Evolutionary conservation across 2,113 vertebrate species (phyloP), one percentile per base, ranked within the genome.

Genomic region (Panthera leo): DNA sequence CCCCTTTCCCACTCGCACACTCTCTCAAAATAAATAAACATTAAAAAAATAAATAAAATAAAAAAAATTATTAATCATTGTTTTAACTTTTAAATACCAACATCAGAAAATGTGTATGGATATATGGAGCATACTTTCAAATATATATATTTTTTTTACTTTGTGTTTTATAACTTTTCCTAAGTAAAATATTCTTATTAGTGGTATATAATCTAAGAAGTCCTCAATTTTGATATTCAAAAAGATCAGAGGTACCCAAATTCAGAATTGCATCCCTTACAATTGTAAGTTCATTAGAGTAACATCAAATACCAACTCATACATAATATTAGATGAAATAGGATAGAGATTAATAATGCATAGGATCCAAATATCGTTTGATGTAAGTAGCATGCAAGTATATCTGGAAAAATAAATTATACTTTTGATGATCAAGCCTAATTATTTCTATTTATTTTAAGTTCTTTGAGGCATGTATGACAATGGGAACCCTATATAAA

Each of bases 401-500:
- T 70, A 31, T 82, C 5, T 53, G 16, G 36, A 92, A 91, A 70
- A 73, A 42, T 9, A 91, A 96, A 65, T 95, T 51, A 85, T 31
- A 51, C 11, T 86, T 92, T 76, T 87, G n/a, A 88, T 68, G 48
- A 94, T 29, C 18, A 58, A 91, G 27, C 71, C 9, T 88, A 75
- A n/a, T 31, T 84, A 85, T 34, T 85, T 88, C 13, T 67, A 93
- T 71, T 19, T 91, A 75, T 91, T 71, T 85, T 95, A 90, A 84
- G 3, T 85, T 80, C 2, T 82, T 11, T 65, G 61, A 80, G 25
- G 21, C 39, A 61, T 73, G 39, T 53, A 67, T n/a, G 51, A 83
- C 61, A 93, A 96, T 36, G 27, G 18, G 3, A 6, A 61, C 5
- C 5, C 5, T 53, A 48, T 51, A 67, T 39, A 78, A 71, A 18